These are phyloP conservation scores for Alexandromys fortis DNA, from an alignment of 2,113 vertebrate genomes.

Conservation along the genomic window DNA sequence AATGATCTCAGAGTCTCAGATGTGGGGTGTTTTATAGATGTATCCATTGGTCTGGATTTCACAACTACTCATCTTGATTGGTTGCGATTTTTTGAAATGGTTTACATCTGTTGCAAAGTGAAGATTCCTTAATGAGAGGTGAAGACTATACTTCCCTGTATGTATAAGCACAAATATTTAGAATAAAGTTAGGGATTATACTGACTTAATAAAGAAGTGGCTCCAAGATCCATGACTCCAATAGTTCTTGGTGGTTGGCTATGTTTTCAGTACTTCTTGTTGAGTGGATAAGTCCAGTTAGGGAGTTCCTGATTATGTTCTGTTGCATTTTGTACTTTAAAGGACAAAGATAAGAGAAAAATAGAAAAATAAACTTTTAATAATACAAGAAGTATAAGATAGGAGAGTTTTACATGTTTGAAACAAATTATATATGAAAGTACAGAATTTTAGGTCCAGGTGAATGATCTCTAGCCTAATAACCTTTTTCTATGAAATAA, in stretches of 20 bases:
- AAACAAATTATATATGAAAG: not conserved
- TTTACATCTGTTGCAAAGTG: not conserved
- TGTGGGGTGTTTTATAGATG: not conserved
- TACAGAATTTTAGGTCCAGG: not conserved
- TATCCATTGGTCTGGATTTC: not conserved
- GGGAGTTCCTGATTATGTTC: not conserved
- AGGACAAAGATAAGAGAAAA: not conserved
- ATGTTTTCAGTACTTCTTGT: not conserved
- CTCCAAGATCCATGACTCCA: not conserved
- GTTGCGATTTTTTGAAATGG: not conserved
- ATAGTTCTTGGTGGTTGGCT: not conserved
- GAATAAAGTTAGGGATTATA: too few species aligned
- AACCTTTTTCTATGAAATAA: slow-evolving; percentile 3
- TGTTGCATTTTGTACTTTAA: not conserved
- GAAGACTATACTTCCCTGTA: not conserved
- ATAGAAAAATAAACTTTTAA: slow-evolving; percentile 11
- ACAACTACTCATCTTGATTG: not conserved
- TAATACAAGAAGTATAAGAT: not conserved
- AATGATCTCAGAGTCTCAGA: not conserved
- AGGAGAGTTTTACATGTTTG: slow-evolving; percentile 30
- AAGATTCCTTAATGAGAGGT: not conserved
- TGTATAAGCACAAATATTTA: too few species aligned
- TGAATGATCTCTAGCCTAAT: not conserved
- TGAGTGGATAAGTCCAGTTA: not conserved
- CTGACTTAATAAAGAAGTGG: not conserved